Base-by-base conservation (phyloP, 2,888 invertebrate species). In the Platycnemis pennipes region DNA sequence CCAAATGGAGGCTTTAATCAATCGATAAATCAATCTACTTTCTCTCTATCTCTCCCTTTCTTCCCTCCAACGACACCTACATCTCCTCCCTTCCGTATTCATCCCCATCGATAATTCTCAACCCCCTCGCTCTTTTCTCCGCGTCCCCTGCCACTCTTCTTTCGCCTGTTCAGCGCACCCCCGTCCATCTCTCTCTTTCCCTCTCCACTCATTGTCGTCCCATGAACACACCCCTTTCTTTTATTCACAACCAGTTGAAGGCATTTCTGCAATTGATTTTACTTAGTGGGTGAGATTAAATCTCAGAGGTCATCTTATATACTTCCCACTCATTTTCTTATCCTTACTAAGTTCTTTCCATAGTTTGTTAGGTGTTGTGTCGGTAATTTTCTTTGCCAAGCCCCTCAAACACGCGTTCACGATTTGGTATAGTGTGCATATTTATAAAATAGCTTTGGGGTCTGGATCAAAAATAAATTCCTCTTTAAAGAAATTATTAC, bases 1-100 rank as follows among this genome's bases (percentile, higher is more conserved):
- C 91, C 91, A 91, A 91, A 91, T 91, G 91, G 56, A 69, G 91
- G 91, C 91, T 91, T 91, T 91, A 91, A 91, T 91, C 91, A 91
- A 91, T 91, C 91, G 91, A 91, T 91, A 91, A 91, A 91, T 91
- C 91, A 91, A 91, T 91, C 91, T 63, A 63, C 91, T 63, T 63
- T 45, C 91, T 69, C 89, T 56, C 63, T 53, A 46, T 56, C 63
- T 53, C 31, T n/a, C 45, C 26, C 87, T 46, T 87, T 87, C 87
- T 46, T 91, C 63, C 53, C 63, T 53, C 63, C 44, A 37, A 37
- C 22, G 37, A 53, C 42, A 5, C 42, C 91, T 31, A 13, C 31
- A n/a, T 45, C 26, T 89, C 56, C 56, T 42, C 91, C 91, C 56
- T 42, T 31, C 91, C 42, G 44, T 31, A 89, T 31, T 31, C 89